Conservation (phyloP, 1,140 invertebrate genomes). For the Hylyphantes graminicola region DNA sequence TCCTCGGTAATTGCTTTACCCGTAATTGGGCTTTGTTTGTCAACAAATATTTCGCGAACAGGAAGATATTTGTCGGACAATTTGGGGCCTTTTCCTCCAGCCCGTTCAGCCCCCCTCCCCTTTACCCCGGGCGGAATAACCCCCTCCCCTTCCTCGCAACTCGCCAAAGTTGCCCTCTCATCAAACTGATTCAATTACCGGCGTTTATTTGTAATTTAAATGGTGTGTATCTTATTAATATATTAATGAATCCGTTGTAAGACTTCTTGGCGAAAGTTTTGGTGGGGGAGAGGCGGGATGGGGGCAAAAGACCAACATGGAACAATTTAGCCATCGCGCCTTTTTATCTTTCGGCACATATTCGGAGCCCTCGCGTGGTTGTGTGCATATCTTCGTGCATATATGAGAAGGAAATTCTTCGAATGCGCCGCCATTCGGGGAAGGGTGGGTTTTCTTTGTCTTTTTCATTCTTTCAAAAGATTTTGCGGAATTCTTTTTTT, state of each 20-base stretch:
- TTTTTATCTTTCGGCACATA: not conserved
- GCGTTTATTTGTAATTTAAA: conserved; percentile 63
- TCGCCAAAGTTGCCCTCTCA: conserved; percentile 57
- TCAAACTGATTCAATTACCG: conserved; percentile 61
- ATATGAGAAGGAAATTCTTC: conserved; percentile 19
- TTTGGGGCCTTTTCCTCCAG: conserved; percentile 53
- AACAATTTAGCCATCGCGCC: conserved; percentile 39
- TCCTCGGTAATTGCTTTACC: conserved; percentile 61
- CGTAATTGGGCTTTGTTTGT: conserved; percentile 62
- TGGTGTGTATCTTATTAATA: conserved; percentile 63
- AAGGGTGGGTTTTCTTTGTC: conserved; percentile 18
- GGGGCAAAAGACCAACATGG: conserved; percentile 51
- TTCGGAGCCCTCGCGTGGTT: conserved; percentile 4
- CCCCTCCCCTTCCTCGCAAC: not conserved
- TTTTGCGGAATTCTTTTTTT: not conserved
- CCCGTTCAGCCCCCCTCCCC: conserved; percentile 4
- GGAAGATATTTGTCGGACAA: conserved; percentile 61
- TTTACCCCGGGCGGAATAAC: conserved; percentile 16
- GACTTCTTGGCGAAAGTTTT: conserved; percentile 1
- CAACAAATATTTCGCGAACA: conserved; percentile 61
- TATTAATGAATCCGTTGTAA: conserved; percentile 58
- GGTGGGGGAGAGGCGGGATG: not conserved
- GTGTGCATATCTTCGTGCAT: conserved; percentile 51
- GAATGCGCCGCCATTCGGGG: conserved; percentile 12
- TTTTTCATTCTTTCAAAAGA: conserved; percentile 6